Conservation (phyloP, 2,113 vertebrate species). For the Romanogobio albipinnatus region DNA sequence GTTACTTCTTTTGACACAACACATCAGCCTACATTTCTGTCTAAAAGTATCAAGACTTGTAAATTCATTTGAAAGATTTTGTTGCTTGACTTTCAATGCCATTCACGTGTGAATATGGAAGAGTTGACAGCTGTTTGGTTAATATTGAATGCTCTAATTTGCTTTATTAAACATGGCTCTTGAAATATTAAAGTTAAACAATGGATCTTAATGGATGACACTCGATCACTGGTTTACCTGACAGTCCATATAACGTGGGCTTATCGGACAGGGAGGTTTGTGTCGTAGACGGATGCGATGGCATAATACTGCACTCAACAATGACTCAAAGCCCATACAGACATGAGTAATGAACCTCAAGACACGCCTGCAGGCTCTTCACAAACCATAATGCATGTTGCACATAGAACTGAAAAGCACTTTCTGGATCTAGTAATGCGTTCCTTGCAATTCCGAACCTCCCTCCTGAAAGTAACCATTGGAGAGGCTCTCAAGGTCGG, state of each 20-base stretch:
- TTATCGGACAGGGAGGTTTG: not conserved
- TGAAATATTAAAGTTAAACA: not conserved
- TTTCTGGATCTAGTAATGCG: not conserved
- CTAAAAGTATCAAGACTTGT: not conserved
- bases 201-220: not conserved
- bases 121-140: not conserved
- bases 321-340: not conserved
- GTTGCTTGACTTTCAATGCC: not conserved
- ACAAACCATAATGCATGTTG: not conserved
- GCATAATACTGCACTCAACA: not conserved
- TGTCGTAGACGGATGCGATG: not conserved
- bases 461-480: not conserved
- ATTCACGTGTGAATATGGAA: not conserved
- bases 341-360: not conserved
- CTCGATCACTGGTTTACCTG: not conserved
- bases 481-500: not conserved
- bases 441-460: not conserved
- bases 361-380: not conserved
- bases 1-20: not conserved
- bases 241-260: not conserved
- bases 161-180: not conserved
- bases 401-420: not conserved
- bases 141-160: not conserved
- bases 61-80: not conserved
- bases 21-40: not conserved